These are phyloP conservation scores for Etheostoma cragini DNA, from an alignment of 2,113 vertebrate genomes.

Conservation along the genomic window DNA sequence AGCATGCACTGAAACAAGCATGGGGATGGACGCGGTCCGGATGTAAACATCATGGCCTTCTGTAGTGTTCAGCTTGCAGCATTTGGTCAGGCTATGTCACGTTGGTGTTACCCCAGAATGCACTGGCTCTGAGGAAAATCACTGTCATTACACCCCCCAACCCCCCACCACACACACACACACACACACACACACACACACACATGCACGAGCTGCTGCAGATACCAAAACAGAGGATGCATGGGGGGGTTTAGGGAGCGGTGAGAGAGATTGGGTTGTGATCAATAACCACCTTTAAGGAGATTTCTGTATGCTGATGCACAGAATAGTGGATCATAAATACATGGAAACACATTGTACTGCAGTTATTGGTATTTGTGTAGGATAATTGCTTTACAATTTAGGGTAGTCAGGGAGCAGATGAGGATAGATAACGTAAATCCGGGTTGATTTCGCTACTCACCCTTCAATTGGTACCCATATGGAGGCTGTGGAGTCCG, in stretches of 20 bases:
- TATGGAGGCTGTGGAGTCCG: constrained; percentile 49
- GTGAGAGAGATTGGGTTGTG: not conserved
- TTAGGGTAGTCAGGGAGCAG: not conserved
- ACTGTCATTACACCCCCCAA: not conserved
- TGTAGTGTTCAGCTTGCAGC: not conserved
- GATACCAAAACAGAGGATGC: constrained; percentile 26
- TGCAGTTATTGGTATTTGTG: not conserved
- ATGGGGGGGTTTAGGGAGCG: not conserved
- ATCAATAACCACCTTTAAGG: constrained; percentile 13
- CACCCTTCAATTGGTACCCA: constrained; percentile 76
- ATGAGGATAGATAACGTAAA: constrained; percentile 1
- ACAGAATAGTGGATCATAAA: not conserved
- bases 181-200: constrained; percentile 4
- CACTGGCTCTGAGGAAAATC: constrained; percentile 32
- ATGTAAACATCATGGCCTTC: constrained; percentile 52
- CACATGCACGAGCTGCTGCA: constrained; percentile 30
- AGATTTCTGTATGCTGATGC: constrained; percentile 23
- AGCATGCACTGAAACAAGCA: constrained; percentile 4
- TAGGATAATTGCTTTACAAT: not conserved
- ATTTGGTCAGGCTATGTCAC: constrained; percentile 2
- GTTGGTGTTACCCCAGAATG: constrained; percentile 39
- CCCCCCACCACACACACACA: constrained; percentile 3
- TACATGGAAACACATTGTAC: not conserved
- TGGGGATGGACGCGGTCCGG: not conserved
- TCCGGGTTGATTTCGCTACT: constrained; percentile 56